These are phyloP conservation scores for Furcifer pardalis DNA, from an alignment of 2,797 vertebrate genomes.

Conservation along the genomic window DNA sequence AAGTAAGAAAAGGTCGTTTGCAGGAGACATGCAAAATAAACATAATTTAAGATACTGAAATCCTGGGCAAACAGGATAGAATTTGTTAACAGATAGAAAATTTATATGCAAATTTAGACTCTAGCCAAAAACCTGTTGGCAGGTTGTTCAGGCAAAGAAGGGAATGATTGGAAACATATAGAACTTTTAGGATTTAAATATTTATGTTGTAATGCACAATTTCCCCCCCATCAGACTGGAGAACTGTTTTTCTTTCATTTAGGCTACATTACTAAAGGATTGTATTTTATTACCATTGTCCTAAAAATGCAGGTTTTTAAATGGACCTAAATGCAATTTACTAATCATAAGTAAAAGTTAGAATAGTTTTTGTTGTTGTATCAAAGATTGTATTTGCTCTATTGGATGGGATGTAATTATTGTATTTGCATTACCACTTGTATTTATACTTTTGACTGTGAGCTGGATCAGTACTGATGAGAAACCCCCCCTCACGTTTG, in stretches of 20 bases:
- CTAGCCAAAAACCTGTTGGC: constrained; percentile 31
- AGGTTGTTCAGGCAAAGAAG: constrained; percentile 35
- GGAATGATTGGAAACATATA: constrained; percentile 14
- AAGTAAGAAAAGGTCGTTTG: constrained; percentile 32
- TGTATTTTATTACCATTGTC: no score
- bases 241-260: not conserved
- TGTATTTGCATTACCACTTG: no score
- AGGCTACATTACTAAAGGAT: no score
- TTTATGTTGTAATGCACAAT: not conserved
- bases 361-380: no score
- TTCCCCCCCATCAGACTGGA: not conserved
- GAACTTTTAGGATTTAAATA: not conserved
- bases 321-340: no score
- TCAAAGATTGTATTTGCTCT: no score
- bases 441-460: no score
- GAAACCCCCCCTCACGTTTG: no score
- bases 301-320: no score
- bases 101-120: constrained; percentile 51
- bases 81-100: constrained; percentile 32
- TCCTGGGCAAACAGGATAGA: constrained; percentile 46
- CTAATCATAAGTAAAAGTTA: no score
- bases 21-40: not conserved
- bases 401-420: no score
- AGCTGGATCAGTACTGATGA: no score
- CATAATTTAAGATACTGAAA: constrained; percentile 7